These are phyloP conservation scores for Epizoanthus illoricatus DNA, from an alignment of 92 coral and sea anemone species.

Conservation along the genomic window DNA sequence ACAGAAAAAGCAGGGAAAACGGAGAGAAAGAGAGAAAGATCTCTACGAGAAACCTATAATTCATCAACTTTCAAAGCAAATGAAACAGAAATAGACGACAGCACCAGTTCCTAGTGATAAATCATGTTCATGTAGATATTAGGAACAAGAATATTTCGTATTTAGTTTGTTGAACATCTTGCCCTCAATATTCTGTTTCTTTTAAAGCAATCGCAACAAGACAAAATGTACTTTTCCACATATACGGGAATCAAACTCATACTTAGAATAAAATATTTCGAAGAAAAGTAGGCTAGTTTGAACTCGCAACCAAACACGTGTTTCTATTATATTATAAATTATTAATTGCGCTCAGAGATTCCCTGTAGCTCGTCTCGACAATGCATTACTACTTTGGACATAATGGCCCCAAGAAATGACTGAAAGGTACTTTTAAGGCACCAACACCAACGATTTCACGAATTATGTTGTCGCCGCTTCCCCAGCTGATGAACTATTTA, in stretches of 20 bases:
- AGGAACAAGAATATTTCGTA: neutral
- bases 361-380: conserved; percentile 25
- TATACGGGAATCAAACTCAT: neutral
- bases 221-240: neutral
- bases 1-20: neutral
- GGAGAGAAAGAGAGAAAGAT: neutral
- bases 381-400: neutral
- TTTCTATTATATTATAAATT: conserved; percentile 1
- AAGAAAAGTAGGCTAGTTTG: neutral
- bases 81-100: neutral
- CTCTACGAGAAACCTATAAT: neutral
- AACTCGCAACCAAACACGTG: conserved; percentile 16
- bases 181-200: neutral
- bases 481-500: neutral
- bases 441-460: neutral
- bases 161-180: neutral
- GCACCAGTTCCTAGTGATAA: neutral
- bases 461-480: neutral
- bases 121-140: neutral
- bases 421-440: neutral
- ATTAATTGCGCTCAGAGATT: conserved; percentile 31
- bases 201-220: neutral
- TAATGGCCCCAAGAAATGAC: neutral
- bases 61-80: neutral
- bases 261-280: neutral